These are phyloP conservation scores for Anas platyrhynchos DNA, from an alignment of 2,113 vertebrate genomes.

Conservation along the genomic window DNA sequence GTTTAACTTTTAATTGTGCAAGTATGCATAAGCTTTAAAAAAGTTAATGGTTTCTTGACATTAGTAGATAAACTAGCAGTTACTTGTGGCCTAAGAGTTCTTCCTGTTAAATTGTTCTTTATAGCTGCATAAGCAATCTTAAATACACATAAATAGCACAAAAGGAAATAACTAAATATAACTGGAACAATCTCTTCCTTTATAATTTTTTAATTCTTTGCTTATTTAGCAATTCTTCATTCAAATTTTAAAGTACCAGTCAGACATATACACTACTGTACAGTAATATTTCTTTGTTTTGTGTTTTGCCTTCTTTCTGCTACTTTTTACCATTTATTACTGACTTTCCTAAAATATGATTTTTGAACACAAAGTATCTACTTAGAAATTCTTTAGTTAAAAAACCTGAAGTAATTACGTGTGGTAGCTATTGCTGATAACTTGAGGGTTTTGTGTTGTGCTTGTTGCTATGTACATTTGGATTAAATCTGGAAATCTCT, in stretches of 20 bases:
- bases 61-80: neutral
- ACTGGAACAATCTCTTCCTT: neutral
- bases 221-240: neutral
- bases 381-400: neutral
- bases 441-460: conserved; percentile 8
- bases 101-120: conserved; percentile 12
- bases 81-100: neutral
- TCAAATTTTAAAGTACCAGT: neutral
- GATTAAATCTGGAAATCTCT: conserved; percentile 42
- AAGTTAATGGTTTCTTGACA: neutral
- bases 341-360: neutral
- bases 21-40: neutral
- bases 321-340: neutral
- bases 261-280: neutral
- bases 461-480: conserved; percentile 32
- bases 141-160: neutral
- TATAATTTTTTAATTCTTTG: neutral
- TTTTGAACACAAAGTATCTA: neutral
- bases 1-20: conserved; percentile 1
- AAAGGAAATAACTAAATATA: neutral
- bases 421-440: neutral
- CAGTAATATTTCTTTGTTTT: neutral
- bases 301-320: neutral
- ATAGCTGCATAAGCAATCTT: neutral
- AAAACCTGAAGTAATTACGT: neutral